A percentile compares a stretch with the other conserved stretches of the same genome.
phyloP scores from a whole-genome alignment of 2,888 invertebrate genomes.

The Andrena dorsata region DNA sequence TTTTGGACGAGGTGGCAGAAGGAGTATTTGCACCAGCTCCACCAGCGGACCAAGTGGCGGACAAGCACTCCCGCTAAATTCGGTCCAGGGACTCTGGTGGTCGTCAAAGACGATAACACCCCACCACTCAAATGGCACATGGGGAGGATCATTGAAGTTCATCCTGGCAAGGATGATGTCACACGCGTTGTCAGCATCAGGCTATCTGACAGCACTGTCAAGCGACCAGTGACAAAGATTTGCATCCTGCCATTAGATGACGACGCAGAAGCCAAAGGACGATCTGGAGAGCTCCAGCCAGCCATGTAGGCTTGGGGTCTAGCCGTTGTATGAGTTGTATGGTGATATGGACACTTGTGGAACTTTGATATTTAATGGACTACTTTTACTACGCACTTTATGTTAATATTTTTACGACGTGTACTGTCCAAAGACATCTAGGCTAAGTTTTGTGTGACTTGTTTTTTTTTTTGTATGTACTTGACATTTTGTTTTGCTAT shows the following conservation, averaged over 20 bases:
- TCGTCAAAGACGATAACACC: background rate
- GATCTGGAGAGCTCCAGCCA: no score
- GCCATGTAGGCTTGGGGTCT: no score
- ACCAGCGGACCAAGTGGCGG: background rate
- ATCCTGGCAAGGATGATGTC: background rate
- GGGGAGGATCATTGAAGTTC: background rate
- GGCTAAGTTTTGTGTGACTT: no score
- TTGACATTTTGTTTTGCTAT: no score
- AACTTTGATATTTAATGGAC: no score
- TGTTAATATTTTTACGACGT: no score
- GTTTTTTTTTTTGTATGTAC: no score
- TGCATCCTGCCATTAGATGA: background rate
- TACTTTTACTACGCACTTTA: no score
- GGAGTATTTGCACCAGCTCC: background rate
- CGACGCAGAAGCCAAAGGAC: background rate
- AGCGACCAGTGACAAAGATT: background rate
- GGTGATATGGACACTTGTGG: no score
- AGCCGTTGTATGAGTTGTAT: no score
- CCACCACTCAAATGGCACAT: background rate
- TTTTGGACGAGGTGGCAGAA: slow-evolving; percentile 12
- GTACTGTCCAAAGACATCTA: no score
- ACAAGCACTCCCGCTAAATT: background rate
- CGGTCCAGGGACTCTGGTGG: background rate
- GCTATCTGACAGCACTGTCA: background rate
- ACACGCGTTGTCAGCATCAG: background rate